Conservation (phyloP, 2,888 invertebrate species). For the Coelopa pilipes region DNA sequence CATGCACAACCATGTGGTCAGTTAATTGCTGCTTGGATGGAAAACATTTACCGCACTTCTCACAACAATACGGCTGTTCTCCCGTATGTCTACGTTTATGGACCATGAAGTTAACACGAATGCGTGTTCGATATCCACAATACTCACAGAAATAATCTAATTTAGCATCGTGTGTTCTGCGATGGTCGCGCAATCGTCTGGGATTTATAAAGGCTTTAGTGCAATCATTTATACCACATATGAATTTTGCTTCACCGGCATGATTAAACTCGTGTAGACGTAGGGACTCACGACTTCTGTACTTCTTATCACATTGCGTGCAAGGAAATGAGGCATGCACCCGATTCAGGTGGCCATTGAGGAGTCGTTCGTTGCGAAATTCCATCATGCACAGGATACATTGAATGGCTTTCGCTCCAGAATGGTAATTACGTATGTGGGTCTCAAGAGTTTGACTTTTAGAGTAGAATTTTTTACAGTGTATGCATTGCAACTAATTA, state of each 20-base stretch:
- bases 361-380: slow-evolving; percentile 13
- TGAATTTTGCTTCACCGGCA: slow-evolving; percentile 23
- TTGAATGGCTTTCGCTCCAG: not conserved
- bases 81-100: slow-evolving; percentile 67
- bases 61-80: slow-evolving; percentile 70
- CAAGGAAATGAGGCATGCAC: slow-evolving; percentile 20
- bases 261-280: slow-evolving; percentile 28
- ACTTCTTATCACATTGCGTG: slow-evolving; percentile 20
- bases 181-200: slow-evolving; percentile 44
- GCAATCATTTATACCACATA: slow-evolving; percentile 35
- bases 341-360: slow-evolving; percentile 25
- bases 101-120: slow-evolving; percentile 44
- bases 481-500: not conserved
- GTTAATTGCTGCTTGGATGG: slow-evolving; percentile 45
- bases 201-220: slow-evolving; percentile 42
- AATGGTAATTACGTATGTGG: slow-evolving; percentile 20
- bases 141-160: slow-evolving; percentile 51
- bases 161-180: not conserved
- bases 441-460: slow-evolving; percentile 10
- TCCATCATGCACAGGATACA: slow-evolving; percentile 6
- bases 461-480: slow-evolving; percentile 11
- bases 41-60: slow-evolving; percentile 71
- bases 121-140: slow-evolving; percentile 53
- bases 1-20: slow-evolving; percentile 15
- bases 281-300: slow-evolving; percentile 22